phyloP scores from a whole-genome alignment of 2,888 invertebrate genomes.

The Platycheirus rosarum region DNA sequence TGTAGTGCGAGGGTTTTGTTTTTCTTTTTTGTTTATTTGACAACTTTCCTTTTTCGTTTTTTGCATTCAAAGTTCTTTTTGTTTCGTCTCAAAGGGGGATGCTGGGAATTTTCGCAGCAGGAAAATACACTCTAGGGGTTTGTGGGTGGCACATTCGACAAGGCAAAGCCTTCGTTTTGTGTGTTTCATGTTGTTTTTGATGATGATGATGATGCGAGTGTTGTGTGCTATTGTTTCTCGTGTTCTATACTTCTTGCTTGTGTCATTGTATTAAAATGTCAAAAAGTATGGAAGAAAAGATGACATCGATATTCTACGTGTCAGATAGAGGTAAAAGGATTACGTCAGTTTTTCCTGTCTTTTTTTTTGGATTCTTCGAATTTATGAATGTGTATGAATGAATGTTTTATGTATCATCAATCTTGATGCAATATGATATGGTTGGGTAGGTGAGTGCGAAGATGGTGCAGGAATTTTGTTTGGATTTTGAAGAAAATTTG shows the following conservation, averaged over 20 bases:
- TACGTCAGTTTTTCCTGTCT: constrained; percentile 9
- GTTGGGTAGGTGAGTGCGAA: not conserved
- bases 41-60: constrained; percentile 13
- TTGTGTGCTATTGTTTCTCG: constrained; percentile 49
- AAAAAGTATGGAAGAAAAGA: constrained; percentile 52
- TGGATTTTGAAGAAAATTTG: constrained; percentile 9
- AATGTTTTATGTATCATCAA: constrained; percentile 15
- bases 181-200: constrained; percentile 37
- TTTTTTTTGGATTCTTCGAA: constrained; percentile 2
- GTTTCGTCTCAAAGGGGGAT: constrained; percentile 34
- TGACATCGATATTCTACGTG: constrained; percentile 55
- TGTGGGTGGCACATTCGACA: constrained; percentile 1
- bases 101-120: constrained; percentile 20
- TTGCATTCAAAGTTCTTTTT: constrained; percentile 42
- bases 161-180: constrained; percentile 27
- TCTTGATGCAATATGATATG: constrained; percentile 37
- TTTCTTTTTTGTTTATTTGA: too few relatives aligned
- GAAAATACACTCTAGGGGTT: not conserved
- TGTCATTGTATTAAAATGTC: constrained; percentile 58
- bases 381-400: constrained; percentile 16
- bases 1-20: constrained; percentile 49
- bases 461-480: constrained; percentile 1
- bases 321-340: constrained; percentile 48
- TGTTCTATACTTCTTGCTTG: constrained; percentile 36
- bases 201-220: constrained; percentile 42